A percentile compares a stretch with the other conserved stretches of the same genome.
Evolutionary conservation across 2,888 invertebrate species (phyloP).

Genomic region (Nemapogon koenigi): DNA sequence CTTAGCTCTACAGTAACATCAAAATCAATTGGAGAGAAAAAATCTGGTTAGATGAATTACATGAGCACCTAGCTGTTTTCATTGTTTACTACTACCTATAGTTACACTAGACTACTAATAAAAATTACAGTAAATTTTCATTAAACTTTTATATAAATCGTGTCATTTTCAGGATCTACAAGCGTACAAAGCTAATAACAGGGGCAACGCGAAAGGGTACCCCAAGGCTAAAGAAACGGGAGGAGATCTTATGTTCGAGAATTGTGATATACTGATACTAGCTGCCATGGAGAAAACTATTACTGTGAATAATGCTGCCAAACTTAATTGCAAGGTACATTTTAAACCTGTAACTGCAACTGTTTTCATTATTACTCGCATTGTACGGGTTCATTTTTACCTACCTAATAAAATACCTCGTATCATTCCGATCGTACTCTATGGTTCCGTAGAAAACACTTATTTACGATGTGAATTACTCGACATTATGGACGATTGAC

Average conservation of each 20-base stretch:
- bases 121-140: too few species aligned
- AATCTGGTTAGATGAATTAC: too few species aligned
- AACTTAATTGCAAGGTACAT: constrained; percentile 77
- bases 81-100: too few species aligned
- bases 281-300: constrained; percentile 82
- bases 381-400: too few species aligned
- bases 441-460: neutral
- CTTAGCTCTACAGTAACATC: too few species aligned
- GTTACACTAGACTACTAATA: too few species aligned
- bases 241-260: constrained; percentile 69
- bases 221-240: constrained; percentile 65
- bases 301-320: constrained; percentile 70
- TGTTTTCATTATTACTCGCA: too few species aligned
- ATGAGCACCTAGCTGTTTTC: too few species aligned
- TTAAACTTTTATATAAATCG: constrained; percentile 6
- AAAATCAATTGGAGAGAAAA: too few species aligned
- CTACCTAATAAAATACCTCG: too few species aligned
- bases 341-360: too few species aligned
- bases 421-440: too few species aligned
- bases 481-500: neutral
- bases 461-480: neutral
- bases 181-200: constrained; percentile 45
- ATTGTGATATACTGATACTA: constrained; percentile 82
- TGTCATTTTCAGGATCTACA: constrained; percentile 46
- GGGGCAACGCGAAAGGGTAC: constrained; percentile 70